Base-by-base conservation (phyloP, 1,140 invertebrate genomes). In the Eupristina koningsbergeri region DNA sequence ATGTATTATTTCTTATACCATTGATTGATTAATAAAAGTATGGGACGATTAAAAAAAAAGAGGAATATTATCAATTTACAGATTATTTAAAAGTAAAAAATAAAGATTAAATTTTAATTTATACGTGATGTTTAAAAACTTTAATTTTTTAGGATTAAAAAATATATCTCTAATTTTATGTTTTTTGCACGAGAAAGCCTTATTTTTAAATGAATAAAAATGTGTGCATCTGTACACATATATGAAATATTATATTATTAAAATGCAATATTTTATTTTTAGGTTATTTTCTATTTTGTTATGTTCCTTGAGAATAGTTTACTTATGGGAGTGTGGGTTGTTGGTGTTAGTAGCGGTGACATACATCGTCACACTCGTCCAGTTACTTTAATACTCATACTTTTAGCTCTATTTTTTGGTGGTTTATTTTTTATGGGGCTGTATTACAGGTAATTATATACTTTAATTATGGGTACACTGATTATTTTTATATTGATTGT, bases 281-380 rank as follows among this genome's bases (percentile, higher is more conserved):
- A 95, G 95, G 91, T 95, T 19, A 96, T 96, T 79, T 98, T 97
- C 93, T 98, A 98, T 91, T 94, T 96, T n/a, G 96, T 97, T 47
- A 98, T 98, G 97, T 95, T 97, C 89, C 92, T 98, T 67, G 97
- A 98, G 92, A 98, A 98, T 90, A 94, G 94, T 83, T 93, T 97
- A 45, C 90, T 97, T 8, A 94, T 97, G 86, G 93, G 94, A 92
- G 87, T 96, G 89, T 92, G 95, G 96, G 76, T 97, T 94, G 95
- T 92, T 94, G 91, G 94, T 86, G 89, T 93, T 73, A 88, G 91
- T 83, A 86, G 88, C 86, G 89, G 87, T 41, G 89, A 90, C 82
- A 61, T 89, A n/a, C 84, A 89, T 63, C 87, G 90, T 87, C 87
- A 93, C 86, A 83, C 89, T 86, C 84, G 90, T 86, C 87, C 93